Evolutionary conservation across 1,140 invertebrate genomes (phyloP), one percentile per base, ranked within the genome.

Genomic region (Danaus plexippus): DNA sequence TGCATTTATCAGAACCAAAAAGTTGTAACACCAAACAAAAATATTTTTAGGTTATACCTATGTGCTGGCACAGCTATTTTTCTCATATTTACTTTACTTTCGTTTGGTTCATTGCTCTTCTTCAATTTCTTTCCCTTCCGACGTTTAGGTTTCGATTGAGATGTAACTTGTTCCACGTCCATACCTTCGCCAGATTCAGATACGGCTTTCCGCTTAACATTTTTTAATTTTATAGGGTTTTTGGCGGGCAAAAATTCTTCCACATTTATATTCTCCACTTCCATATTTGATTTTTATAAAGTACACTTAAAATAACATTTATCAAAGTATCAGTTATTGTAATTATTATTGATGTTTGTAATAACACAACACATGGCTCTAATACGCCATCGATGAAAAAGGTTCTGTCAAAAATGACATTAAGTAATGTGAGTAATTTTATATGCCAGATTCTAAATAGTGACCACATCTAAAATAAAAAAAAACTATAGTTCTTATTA

Each of bases 81-180:
- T 71, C 92, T 87, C 80, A 91, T 87, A 66, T 89, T 87, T 10
- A 79, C 87, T 81, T 87, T 91, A 71, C 74, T 88, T 87, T 85
- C 88, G 66, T 86, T 90, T 51, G 89, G 89, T 82, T 89, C 88
- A 55, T 68, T 71, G 66, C 71, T 78, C 49, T 73, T 90, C 67
- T 88, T 91, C 8, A 71, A 56, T 55, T 79, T 87, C 69, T 93
- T 93, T 0, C 82, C 60, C 59, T 77, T 78, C 13, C 47, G 66
- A 59, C 69, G 71, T 79, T 88, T 89, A 40, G 80, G 53, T 60
- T 85, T 90, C 42, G 90, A 91, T 80, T 93, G 85, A 59, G 91
- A 91, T 5, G 90, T 90, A 77, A 90, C 91, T 6, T 91, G 85
- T 50, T 93, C 92, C 4, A 93, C 88, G 63, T 92, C 89, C 90